Base-by-base conservation (phyloP, 2,888 invertebrate species). In the Lithophane semibrunnea region DNA sequence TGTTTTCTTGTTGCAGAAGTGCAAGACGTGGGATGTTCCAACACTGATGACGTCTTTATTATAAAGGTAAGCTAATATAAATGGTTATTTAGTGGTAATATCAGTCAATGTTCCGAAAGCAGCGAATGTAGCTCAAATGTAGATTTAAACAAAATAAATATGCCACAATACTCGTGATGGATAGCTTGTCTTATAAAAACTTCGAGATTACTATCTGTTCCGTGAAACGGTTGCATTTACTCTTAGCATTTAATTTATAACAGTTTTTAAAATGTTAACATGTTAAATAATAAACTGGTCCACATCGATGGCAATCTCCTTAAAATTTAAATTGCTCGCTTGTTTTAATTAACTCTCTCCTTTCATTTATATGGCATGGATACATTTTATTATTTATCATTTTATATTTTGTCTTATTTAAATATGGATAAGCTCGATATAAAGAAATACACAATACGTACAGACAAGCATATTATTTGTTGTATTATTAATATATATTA, bases 11-110 rank as follows among this genome's bases (percentile, higher is more conserved):
- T 95, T 96, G 75, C 95, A 96, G 96, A 91, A 92, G 96, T 96
- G 96, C 96, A 96, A 91, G 92, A 91, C 91, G 91, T 93, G 95
- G 93, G 92, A 96, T 96, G 96, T 91, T 92, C 87, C 86, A 88
- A 87, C 88, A 90, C 90, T 91, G 92, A 91, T 92, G 92, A 93
- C 91, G 91, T 91, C 91, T 91, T 90, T 88, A 85, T 86, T 89
- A 89, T 90, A 91, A 92, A 94, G 94, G 96, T 95, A 87, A 93
- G 93, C 71, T 71, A 75, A 60, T 67, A 71, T 67, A 72, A 74
- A 81, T 64, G 72, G 61, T 76, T 56, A 60, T 76, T 60, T 73
- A 65, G 56, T 49, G 68, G 63, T 68, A 73, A 80, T 75, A 69
- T 44, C 69, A 73, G 67, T 75, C 24, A 71, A 73, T 68, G 56